These are phyloP conservation scores for Pantherophis alleghaniensis DNA, from an alignment of 2,797 vertebrate genomes.

Conservation along the genomic window DNA sequence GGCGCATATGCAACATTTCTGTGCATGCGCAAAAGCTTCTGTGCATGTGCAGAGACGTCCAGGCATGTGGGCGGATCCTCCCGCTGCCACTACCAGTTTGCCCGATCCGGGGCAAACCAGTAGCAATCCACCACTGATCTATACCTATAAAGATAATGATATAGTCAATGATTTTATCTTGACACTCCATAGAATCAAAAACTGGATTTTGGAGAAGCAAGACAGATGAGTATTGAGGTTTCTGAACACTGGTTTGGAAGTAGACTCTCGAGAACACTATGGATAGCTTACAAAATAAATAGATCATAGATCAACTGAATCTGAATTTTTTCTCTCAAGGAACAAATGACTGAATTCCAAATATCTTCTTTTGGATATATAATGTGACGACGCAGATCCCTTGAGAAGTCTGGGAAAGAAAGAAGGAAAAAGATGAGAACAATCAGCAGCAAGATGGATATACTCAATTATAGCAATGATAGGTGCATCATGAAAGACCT, in stretches of 20 bases:
- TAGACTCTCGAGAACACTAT: not conserved
- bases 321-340: not conserved
- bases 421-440: not conserved
- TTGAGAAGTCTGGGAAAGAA: not conserved
- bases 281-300: not conserved
- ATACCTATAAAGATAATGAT: not conserved
- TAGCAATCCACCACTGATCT: no score
- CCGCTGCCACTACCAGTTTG: no score
- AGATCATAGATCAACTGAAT: not conserved
- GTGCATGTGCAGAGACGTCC: no score
- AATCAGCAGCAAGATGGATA: not conserved
- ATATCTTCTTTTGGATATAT: not conserved
- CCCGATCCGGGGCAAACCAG: no score
- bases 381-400: not conserved
- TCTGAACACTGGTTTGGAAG: not conserved
- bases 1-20: no score
- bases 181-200: not conserved
- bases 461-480: not conserved
- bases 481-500: not conserved
- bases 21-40: no score
- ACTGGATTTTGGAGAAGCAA: not conserved
- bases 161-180: not conserved
- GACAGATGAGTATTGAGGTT: not conserved
- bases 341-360: not conserved
- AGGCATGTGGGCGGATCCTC: no score